Percentiles rank a stretch among this genome's conserved stretches.
These are phyloP conservation scores for Halcyon malimbica DNA, from an alignment of 2,113 vertebrate species.

Conservation along the genomic window DNA sequence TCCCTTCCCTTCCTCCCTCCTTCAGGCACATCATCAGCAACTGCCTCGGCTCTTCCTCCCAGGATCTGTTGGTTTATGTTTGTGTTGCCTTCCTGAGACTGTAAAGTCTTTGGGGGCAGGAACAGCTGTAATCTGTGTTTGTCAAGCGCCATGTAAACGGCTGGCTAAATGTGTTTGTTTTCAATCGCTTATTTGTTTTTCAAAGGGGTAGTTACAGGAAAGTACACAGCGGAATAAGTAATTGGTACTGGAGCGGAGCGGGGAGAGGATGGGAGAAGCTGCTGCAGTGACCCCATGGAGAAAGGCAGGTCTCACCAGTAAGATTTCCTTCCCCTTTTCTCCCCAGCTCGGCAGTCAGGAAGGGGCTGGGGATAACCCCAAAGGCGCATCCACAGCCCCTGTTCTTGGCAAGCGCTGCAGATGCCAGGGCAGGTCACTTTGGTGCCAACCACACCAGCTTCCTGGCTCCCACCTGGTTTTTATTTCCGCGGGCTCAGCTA, in stretches of 20 bases:
- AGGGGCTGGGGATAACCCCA: not conserved
- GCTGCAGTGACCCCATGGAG: not conserved
- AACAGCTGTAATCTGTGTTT: slow-evolving; percentile 16
- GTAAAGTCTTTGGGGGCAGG: not conserved
- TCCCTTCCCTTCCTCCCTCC: not conserved
- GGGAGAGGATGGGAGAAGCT: not conserved
- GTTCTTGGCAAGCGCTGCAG: not conserved
- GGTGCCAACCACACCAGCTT: not conserved
- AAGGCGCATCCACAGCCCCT: not conserved
- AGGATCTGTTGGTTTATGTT: not conserved
- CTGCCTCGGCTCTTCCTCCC: not conserved
- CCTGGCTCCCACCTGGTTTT: fast-evolving
- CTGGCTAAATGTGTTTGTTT: slow-evolving; percentile 50
- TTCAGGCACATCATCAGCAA: not conserved
- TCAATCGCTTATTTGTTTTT: slow-evolving; percentile 38
- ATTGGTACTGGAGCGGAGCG: not conserved
- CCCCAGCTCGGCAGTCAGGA: not conserved
- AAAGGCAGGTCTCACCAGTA: not conserved
- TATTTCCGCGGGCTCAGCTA: not conserved
- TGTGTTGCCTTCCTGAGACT: not conserved
- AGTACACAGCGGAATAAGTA: not conserved
- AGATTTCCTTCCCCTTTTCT: not conserved
- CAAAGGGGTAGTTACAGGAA: slow-evolving; percentile 6
- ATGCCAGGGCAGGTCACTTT: not conserved
- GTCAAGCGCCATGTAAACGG: slow-evolving; percentile 40